These are phyloP conservation scores for Mormoops blainvillei DNA, from an alignment of 2,113 vertebrate species.

Conservation along the genomic window DNA sequence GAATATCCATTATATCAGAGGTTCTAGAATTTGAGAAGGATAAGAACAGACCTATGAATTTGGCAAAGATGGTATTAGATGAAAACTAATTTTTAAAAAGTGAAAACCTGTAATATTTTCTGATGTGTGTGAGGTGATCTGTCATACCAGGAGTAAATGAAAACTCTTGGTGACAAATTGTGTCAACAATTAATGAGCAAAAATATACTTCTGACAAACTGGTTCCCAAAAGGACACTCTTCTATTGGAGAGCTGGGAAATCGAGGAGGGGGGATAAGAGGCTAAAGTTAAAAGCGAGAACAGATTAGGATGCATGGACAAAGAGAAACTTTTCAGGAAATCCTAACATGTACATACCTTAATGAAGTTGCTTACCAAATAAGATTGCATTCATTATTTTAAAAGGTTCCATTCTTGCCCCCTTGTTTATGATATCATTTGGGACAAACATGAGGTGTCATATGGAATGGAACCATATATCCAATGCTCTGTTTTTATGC, in stretches of 20 bases:
- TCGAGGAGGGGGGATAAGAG: neutral
- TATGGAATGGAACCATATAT: neutral
- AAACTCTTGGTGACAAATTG: neutral
- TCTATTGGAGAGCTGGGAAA: neutral
- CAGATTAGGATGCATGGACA: neutral
- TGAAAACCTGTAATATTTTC: neutral
- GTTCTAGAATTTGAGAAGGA: neutral
- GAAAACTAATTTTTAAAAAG: neutral
- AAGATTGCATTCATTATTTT: neutral
- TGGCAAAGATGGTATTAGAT: neutral
- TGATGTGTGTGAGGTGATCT: neutral
- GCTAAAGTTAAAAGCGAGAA: neutral
- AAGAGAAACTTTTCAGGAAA: neutral
- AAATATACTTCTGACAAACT: neutral
- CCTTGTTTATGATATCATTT: neutral
- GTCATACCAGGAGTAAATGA: neutral
- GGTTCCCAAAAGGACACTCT: neutral
- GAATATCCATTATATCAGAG: neutral
- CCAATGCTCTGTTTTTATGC: neutral
- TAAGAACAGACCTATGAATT: neutral
- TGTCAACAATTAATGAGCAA: conserved; percentile 1
- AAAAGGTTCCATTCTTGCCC: neutral
- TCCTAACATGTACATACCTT: neutral
- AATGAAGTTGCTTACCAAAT: neutral
- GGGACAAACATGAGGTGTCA: neutral